Conservation (phyloP, 2,888 invertebrate species). For the Drosophila atroscutellata region DNA sequence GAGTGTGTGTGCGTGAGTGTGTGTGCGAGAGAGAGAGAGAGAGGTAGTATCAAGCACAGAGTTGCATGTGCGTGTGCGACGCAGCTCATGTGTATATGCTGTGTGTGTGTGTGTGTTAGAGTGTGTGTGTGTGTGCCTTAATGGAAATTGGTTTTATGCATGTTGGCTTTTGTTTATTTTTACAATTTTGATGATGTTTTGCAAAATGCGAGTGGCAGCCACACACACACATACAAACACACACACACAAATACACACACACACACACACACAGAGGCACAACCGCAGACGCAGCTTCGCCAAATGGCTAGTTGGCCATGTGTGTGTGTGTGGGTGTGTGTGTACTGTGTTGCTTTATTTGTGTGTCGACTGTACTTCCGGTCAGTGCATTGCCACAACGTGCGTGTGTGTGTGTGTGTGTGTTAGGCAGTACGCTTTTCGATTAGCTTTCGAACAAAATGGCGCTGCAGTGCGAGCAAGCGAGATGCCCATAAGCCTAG, state of each 20-base stretch:
- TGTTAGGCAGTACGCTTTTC: constrained; percentile 57
- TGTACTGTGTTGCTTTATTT: constrained; percentile 44
- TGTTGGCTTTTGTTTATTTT: constrained; percentile 82
- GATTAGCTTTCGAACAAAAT: constrained; percentile 66
- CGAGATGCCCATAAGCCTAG: constrained; percentile 17
- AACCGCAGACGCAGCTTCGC: constrained; percentile 39
- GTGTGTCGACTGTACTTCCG: constrained; percentile 74
- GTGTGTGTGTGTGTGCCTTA: constrained; percentile 60
- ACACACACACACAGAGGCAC: constrained; percentile 24
- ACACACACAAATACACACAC: constrained; percentile 21
- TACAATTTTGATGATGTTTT: constrained; percentile 81
- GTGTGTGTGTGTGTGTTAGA: constrained; percentile 16
- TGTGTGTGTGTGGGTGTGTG: constrained; percentile 2
- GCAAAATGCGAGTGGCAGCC: constrained; percentile 75
- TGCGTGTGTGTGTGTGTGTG: constrained; percentile 13
- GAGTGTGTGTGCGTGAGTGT: no score
- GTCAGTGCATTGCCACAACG: constrained; percentile 59
- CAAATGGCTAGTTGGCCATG: constrained; percentile 40
- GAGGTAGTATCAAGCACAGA: constrained; percentile 23
- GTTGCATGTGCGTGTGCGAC: constrained; percentile 67
- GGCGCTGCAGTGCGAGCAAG: constrained; percentile 43
- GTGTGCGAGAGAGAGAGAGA: neutral
- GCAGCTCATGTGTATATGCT: constrained; percentile 18
- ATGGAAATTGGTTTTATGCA: constrained; percentile 83
- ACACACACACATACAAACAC: constrained; percentile 30